phyloP scores from a whole-genome alignment of 2,888 invertebrate species.

The Cephalotes varians region DNA sequence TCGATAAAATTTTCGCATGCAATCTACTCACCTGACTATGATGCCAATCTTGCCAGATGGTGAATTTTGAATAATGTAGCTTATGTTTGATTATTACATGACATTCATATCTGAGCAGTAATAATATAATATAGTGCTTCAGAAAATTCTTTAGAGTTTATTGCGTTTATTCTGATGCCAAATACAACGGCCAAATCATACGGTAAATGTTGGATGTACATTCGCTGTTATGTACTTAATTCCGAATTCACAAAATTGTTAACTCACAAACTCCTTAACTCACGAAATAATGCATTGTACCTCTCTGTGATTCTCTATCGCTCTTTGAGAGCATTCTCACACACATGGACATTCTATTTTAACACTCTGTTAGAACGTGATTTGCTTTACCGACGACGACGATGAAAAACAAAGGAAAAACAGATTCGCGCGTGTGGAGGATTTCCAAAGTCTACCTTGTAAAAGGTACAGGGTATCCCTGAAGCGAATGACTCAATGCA shows the following conservation, averaged over 20 bases:
- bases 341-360: not conserved
- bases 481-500: constrained; percentile 90
- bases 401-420: constrained; percentile 43
- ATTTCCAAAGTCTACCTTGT: constrained; percentile 89
- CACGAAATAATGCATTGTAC: not conserved
- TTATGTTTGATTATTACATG: not conserved
- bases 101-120: not conserved
- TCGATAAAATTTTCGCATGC: constrained; percentile 59
- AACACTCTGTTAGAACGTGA: constrained; percentile 1
- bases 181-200: not conserved
- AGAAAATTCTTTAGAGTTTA: not conserved
- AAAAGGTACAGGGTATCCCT: constrained; percentile 91
- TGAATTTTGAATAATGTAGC: not conserved
- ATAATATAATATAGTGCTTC: not conserved
- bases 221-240: not conserved
- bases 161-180: not conserved
- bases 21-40: constrained; percentile 62
- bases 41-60: constrained; percentile 10
- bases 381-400: constrained; percentile 63
- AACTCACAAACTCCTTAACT: not conserved
- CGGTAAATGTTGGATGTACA: not conserved
- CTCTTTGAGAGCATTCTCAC: not conserved
- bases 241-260: not conserved
- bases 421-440: not conserved
- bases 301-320: not conserved